Percentiles rank a stretch among this genome's conserved stretches.
phyloP scores from a whole-genome alignment of 2,797 vertebrate species.

The Artibeus jamaicensis region DNA sequence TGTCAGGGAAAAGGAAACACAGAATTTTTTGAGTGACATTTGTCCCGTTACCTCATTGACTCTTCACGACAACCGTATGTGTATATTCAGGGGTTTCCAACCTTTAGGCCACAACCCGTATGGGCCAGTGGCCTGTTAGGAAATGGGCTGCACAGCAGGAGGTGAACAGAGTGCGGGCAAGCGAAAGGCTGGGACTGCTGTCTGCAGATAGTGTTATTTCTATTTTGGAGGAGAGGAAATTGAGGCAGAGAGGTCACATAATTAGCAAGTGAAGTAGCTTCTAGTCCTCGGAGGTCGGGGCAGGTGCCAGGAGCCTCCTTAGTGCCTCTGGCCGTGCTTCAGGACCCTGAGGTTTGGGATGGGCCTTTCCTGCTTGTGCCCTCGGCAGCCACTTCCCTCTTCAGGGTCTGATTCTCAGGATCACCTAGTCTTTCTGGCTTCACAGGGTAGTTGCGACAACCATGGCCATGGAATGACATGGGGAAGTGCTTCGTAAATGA shows the following conservation, averaged over 20 bases:
- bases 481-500: not conserved
- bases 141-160: not conserved
- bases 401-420: not conserved
- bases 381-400: not conserved
- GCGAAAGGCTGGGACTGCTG: not conserved
- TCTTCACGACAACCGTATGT: not conserved
- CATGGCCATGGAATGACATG: not conserved
- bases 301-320: not conserved
- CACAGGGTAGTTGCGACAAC: not conserved
- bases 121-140: not conserved
- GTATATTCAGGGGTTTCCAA: not conserved
- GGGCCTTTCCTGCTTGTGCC: not conserved
- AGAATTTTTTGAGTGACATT: not conserved
- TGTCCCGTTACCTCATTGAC: not conserved
- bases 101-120: not conserved
- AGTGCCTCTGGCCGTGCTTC: not conserved
- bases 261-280: not conserved
- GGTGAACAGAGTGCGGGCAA: not conserved
- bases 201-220: not conserved
- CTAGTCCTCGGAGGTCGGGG: not conserved
- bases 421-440: constrained; percentile 24
- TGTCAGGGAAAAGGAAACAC: not conserved
- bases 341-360: not conserved
- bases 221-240: not conserved
- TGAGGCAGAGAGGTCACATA: not conserved